Evolutionary conservation across 2,888 invertebrate species (phyloP).

Genomic region (Athripsodes cinereus): DNA sequence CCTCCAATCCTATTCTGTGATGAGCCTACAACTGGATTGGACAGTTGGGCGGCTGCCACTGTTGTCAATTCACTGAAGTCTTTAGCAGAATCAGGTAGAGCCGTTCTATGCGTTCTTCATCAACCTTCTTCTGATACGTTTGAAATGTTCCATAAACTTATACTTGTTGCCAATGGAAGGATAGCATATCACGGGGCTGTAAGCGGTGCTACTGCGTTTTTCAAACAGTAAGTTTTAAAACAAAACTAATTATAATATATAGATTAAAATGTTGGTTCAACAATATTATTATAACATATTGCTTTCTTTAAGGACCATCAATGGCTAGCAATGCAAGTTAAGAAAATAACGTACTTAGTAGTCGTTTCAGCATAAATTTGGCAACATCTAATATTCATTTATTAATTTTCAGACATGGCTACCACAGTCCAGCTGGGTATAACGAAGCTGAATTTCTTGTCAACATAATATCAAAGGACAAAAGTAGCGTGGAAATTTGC

Average conservation of each 20-base stretch:
- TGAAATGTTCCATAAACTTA: slow-evolving; percentile 73
- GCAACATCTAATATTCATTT: background rate
- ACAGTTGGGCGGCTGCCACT: slow-evolving; percentile 80
- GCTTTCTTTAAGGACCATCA: too few species aligned
- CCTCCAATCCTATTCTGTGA: slow-evolving; percentile 88
- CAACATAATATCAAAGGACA: slow-evolving; percentile 46
- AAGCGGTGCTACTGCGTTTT: slow-evolving; percentile 61
- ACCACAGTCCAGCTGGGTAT: slow-evolving; percentile 66
- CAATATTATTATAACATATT: too few species aligned
- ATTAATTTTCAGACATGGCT: slow-evolving; percentile 53
- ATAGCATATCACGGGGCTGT: slow-evolving; percentile 74
- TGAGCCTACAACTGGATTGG: slow-evolving; percentile 89
- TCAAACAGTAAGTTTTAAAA: slow-evolving; percentile 32
- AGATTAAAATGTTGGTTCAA: too few species aligned
- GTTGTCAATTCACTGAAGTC: slow-evolving; percentile 66
- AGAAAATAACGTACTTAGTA: too few species aligned
- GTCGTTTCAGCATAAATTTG: background rate
- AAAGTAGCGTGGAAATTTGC: slow-evolving; percentile 42
- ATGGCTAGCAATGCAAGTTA: background rate
- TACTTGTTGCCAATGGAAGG: slow-evolving; percentile 70
- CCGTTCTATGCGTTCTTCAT: slow-evolving; percentile 83
- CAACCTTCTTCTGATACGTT: slow-evolving; percentile 86
- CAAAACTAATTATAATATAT: too few species aligned
- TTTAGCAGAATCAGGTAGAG: slow-evolving; percentile 62
- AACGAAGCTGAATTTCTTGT: slow-evolving; percentile 86